These are phyloP conservation scores for Cerastis rubricosa DNA, from an alignment of 2,888 invertebrate species.

Conservation along the genomic window DNA sequence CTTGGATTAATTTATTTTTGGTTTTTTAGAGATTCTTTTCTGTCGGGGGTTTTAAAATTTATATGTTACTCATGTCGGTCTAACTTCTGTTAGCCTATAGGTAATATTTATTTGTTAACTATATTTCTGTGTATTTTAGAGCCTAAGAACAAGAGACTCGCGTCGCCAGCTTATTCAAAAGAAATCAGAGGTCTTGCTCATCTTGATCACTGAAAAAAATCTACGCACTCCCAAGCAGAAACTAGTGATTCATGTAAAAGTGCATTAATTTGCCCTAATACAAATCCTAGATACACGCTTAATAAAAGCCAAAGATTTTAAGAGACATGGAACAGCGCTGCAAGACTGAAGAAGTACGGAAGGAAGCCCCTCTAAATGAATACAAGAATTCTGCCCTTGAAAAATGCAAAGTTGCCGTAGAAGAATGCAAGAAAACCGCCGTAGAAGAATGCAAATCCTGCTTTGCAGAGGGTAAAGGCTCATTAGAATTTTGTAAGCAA, in stretches of 20 bases:
- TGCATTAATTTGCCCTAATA: too few relatives aligned
- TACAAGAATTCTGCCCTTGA: too few relatives aligned
- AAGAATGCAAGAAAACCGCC: neutral
- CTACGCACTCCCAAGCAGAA: neutral
- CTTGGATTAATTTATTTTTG: too few relatives aligned
- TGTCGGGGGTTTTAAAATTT: too few relatives aligned
- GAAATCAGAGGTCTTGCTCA: neutral
- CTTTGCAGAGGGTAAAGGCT: neutral
- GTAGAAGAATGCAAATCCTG: neutral
- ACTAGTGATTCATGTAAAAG: slow-evolving; percentile 4
- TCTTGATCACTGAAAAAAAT: neutral
- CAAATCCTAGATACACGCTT: neutral
- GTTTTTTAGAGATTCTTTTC: too few relatives aligned
- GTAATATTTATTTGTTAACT: neutral
- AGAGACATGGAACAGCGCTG: slow-evolving; percentile 7
- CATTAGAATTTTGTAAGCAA: neutral
- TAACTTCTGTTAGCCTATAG: neutral
- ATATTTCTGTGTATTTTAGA: neutral
- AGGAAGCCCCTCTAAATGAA: neutral
- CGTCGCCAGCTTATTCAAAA: neutral
- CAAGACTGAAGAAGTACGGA: neutral
- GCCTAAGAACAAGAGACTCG: neutral
- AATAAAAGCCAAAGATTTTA: neutral
- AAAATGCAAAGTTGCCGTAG: too few relatives aligned
- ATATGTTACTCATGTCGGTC: neutral